Evolutionary conservation across 1,140 invertebrate genomes (phyloP), one percentile per base, ranked within the genome.

Genomic region (Gryon sp.): DNA sequence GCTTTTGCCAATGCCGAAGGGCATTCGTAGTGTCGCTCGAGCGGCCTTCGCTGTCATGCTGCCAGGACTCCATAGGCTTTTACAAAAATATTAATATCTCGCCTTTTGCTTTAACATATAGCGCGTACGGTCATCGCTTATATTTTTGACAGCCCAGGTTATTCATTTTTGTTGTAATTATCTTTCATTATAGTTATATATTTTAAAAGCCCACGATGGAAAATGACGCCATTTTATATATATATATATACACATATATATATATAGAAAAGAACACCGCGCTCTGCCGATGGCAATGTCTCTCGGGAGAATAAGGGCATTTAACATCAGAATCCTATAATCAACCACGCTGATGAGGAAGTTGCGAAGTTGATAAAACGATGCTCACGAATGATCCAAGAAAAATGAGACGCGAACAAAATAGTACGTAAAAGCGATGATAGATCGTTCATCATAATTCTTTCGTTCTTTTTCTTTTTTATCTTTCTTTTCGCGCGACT

Each of bases 31-130:
- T 70, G 73, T 76, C 73, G 73, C 52, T 76, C 50, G 50, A 18
- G 22, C 57, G 63, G 55, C 72, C 72, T 76, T 69, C 48, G 63
- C 73, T 69, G 73, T 69, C 73, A 69, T 30, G 50, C 34, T 65
- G 50, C 46, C 59, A 65, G 40, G 5, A 36, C 40, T 38, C 4
- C 38, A 15, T 26, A 7, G 36, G 32, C 43, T 59, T 41, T 46
- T 22, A 36, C 38, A 65, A 63, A 65, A 57, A 50, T 65, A 65
- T 73, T 63, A 63, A 73, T 65, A 65, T 59, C 60, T 52, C 60
- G 15, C 65, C 14, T 43, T 18, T 28, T 15, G n/a, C n/a, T n/a
- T n/a, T n/a, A n/a, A n/a, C n/a, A n/a, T n/a, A n/a, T n/a, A n/a
- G 1, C 41, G 16, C 11, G 11, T 46, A 22, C 28, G 52, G 32